phyloP scores from a whole-genome alignment of 2,888 invertebrate species.

The Chironomus tentans region DNA sequence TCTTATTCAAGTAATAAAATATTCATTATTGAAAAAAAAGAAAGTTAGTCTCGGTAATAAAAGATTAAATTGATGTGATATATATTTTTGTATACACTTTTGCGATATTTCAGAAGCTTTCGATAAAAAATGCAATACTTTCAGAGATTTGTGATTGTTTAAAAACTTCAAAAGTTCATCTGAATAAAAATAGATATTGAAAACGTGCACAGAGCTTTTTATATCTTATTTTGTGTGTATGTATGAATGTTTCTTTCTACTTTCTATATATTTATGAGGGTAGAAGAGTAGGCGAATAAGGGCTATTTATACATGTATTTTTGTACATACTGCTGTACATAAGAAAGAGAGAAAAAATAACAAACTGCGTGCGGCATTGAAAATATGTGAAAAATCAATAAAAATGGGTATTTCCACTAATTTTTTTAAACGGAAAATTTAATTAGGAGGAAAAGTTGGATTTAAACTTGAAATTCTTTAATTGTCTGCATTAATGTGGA shows the following conservation, averaged over 20 bases:
- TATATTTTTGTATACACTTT: too few relatives aligned
- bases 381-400: conserved; percentile 27
- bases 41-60: not conserved
- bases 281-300: not conserved
- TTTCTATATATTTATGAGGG: not conserved
- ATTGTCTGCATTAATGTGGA: not conserved
- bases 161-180: not conserved
- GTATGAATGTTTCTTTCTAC: not conserved
- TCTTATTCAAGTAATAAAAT: not conserved
- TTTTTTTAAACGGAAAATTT: not conserved
- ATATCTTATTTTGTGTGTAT: not conserved
- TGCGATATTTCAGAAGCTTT: too few relatives aligned
- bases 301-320: not conserved
- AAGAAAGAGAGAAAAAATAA: conserved; percentile 21
- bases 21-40: not conserved
- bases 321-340: not conserved
- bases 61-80: too few relatives aligned
- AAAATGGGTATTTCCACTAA: conserved; percentile 25
- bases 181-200: conserved; percentile 7
- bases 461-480: not conserved
- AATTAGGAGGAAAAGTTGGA: not conserved
- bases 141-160: too few relatives aligned
- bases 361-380: conserved; percentile 27
- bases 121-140: too few relatives aligned
- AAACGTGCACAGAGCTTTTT: conserved; percentile 24